These are phyloP conservation scores for Octopus bimaculoides DNA, from an alignment of 1,140 invertebrate genomes.

Conservation along the genomic window DNA sequence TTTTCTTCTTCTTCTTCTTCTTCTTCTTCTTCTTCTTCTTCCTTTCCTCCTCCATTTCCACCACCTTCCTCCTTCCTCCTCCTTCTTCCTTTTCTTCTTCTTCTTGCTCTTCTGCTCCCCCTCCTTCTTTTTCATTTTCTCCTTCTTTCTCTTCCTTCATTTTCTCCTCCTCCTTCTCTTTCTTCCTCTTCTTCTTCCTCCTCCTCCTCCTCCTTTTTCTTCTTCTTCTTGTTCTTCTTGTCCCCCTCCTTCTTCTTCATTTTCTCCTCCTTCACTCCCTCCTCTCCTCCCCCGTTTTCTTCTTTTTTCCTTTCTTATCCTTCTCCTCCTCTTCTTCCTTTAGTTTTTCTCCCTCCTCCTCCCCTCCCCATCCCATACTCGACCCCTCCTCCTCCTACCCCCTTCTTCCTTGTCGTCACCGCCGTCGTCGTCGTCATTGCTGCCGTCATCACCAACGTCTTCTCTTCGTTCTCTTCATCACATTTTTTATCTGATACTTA, in stretches of 20 bases:
- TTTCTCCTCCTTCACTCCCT: neutral
- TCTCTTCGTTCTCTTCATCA: neutral
- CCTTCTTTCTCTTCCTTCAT: too few species aligned
- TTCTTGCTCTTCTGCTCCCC: too few species aligned
- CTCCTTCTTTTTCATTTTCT: too few species aligned
- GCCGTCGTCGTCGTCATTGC: neutral
- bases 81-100: too few species aligned
- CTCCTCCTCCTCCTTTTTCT: neutral
- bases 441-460: neutral
- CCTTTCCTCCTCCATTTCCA: neutral
- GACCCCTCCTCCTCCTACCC: neutral
- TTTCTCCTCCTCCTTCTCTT: too few species aligned
- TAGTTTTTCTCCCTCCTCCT: conserved; percentile 4
- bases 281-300: too few species aligned
- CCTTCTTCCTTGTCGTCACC: neutral
- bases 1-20: too few species aligned
- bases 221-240: conserved; percentile 11
- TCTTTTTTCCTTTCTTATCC: too few species aligned
- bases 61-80: too few species aligned
- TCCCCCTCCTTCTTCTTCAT: neutral
- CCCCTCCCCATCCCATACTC: neutral
- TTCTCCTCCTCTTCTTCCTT: too few species aligned
- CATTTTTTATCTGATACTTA: neutral
- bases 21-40: too few species aligned
- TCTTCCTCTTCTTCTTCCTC: too few species aligned